These are phyloP conservation scores for Drosophila picticornis DNA, from an alignment of 2,888 invertebrate genomes.

Conservation along the genomic window DNA sequence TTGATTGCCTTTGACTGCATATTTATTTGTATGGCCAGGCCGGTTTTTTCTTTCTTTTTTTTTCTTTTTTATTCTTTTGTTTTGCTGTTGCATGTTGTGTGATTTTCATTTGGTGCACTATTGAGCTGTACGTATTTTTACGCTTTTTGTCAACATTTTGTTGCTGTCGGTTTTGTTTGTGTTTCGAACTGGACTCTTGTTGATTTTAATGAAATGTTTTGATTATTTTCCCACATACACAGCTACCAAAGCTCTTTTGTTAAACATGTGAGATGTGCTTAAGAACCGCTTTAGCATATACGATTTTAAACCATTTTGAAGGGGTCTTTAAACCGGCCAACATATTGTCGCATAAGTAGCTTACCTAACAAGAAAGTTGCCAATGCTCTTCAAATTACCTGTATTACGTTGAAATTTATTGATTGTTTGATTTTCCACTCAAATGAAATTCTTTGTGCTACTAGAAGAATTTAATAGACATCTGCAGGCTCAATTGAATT, in stretches of 20 bases:
- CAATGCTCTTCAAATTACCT: slow-evolving; percentile 20
- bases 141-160: slow-evolving; percentile 76
- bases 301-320: not conserved
- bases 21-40: slow-evolving; percentile 71
- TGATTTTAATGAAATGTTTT: slow-evolving; percentile 74
- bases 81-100: slow-evolving; percentile 44
- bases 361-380: slow-evolving; percentile 7
- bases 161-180: slow-evolving; percentile 57
- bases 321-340: slow-evolving; percentile 4
- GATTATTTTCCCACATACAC: slow-evolving; percentile 47
- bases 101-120: slow-evolving; percentile 61
- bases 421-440: slow-evolving; percentile 10
- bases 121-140: slow-evolving; percentile 63
- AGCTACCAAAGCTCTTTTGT: slow-evolving; percentile 5
- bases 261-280: slow-evolving; percentile 5
- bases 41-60: slow-evolving; percentile 31
- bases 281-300: slow-evolving; percentile 16
- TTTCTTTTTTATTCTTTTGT: slow-evolving; percentile 30
- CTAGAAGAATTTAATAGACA: slow-evolving; percentile 26
- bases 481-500: slow-evolving; percentile 54
- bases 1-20: slow-evolving; percentile 80
- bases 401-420: slow-evolving; percentile 13
- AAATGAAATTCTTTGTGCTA: slow-evolving; percentile 1
- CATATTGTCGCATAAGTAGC: not conserved
- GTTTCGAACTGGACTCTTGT: slow-evolving; percentile 36